Evolutionary conservation across 2,888 invertebrate species (phyloP), one percentile per base, ranked within the genome.

Genomic region (Drosophila leonis): DNA sequence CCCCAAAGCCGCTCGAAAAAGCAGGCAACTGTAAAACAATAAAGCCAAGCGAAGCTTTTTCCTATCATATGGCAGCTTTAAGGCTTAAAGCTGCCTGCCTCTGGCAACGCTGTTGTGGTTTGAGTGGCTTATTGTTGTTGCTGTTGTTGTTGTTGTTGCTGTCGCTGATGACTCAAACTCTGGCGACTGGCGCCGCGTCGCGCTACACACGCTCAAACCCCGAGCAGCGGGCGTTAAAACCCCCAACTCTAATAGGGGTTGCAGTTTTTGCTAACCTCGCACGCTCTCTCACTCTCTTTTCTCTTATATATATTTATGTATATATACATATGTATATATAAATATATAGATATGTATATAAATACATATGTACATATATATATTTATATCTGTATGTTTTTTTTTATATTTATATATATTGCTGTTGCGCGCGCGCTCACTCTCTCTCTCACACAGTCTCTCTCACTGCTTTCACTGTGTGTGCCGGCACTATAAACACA

Each of bases 191-290:
- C 86, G 88, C 83, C 86, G 86, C 69, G 75, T 71, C 80, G 69
- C 56, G 24, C 55, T 72, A 57, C 75, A 63, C 63, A 44, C n/a
- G 54, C 75, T 65, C 73, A 65, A 65, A 62, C 52, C 78, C 51
- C 48, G 49, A 42, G 18, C 60, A 77, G 49, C 70, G 83, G 80
- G 83, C 80, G 68, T 71, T 74, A 48, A 77, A 71, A 77, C 75
- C 87, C 84, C 84, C 90, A 89, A 89, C 90, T 84, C 85, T 82
- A 79, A 73, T 78, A 83, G 88, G 86, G 86, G 86, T 86, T 86
- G 86, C 85, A 83, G 77, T 84, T 80, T 83, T 88, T 72, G 74
- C 78, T 71, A 80, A 76, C 80, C 72, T 67, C 46, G 46, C 60
- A 39, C 44, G 27, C 44, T 57, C 44, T 37, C 10, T 57, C 37